Evolutionary conservation across 2,888 invertebrate species (phyloP).

Genomic region (Acrobasis suavella): DNA sequence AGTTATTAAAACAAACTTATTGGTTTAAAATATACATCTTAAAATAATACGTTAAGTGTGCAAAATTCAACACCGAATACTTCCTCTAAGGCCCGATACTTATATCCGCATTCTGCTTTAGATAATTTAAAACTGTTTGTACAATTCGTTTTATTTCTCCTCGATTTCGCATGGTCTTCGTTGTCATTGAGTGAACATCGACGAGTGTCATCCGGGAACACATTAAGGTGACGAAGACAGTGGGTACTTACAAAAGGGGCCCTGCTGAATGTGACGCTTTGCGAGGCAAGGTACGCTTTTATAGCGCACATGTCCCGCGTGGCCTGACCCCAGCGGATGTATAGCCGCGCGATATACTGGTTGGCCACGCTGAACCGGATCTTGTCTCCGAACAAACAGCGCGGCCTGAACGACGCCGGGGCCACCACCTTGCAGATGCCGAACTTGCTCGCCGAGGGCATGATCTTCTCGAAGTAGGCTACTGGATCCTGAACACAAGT

Average conservation of each 20-base stretch:
- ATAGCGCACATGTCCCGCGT: slow-evolving; percentile 93
- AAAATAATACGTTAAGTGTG: no score
- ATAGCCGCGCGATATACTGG: slow-evolving; percentile 94
- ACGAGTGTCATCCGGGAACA: no score
- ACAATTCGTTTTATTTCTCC: no score
- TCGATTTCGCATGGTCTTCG: no score
- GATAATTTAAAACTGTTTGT: no score
- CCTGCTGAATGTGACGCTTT: slow-evolving; percentile 87
- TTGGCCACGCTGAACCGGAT: slow-evolving; percentile 94
- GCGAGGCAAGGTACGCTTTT: slow-evolving; percentile 89
- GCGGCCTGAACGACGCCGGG: slow-evolving; percentile 87
- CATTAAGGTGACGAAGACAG: no score
- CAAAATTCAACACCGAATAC: no score
- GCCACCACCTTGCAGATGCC: slow-evolving; percentile 95
- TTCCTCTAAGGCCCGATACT: no score
- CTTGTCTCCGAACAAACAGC: slow-evolving; percentile 91
- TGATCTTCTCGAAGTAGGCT: slow-evolving; percentile 91
- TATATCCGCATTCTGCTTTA: no score
- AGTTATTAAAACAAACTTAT: no score
- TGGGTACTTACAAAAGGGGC: slow-evolving; percentile 87
- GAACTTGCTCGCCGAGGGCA: slow-evolving; percentile 88
- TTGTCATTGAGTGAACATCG: no score
- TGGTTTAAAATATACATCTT: no score
- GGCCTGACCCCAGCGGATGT: slow-evolving; percentile 94
- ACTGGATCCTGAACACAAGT: slow-evolving; percentile 86